Percentiles rank a stretch among this genome's conserved stretches.
Conservation (phyloP, 2,113 vertebrate species). For the Maylandia zebra region DNA sequence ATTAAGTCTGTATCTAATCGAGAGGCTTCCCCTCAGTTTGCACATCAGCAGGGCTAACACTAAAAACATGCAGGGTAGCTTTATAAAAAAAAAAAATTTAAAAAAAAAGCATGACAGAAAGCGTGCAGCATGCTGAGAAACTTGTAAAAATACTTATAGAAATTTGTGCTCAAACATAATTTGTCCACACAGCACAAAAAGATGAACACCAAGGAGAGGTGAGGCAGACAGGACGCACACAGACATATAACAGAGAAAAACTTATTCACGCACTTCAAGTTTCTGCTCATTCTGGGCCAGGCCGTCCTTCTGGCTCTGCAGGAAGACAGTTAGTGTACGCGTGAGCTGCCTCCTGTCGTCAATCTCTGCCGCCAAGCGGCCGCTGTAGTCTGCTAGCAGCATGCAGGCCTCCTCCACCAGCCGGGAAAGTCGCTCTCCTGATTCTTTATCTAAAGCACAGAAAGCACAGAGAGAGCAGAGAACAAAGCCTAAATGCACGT, state of each 20-base stretch:
- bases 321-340: conserved; percentile 87
- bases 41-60: not conserved
- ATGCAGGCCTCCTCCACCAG: conserved; percentile 93
- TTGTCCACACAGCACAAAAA: not conserved
- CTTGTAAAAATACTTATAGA: not conserved
- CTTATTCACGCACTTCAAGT: conserved; percentile 93
- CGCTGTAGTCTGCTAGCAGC: conserved; percentile 97
- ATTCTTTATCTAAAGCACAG: conserved; percentile 66
- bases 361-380: conserved; percentile 95
- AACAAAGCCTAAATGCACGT: conserved; percentile 74
- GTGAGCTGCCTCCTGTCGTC: conserved; percentile 96
- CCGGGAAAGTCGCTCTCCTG: conserved; percentile 67
- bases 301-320: conserved; percentile 94
- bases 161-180: not conserved
- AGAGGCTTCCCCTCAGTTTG: not conserved
- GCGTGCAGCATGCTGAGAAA: not conserved
- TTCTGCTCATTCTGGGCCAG: conserved; percentile 96
- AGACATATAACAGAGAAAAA: not conserved
- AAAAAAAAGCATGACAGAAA: not conserved
- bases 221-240: not conserved
- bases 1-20: not conserved
- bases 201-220: not conserved
- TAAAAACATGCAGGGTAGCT: not conserved
- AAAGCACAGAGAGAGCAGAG: conserved; percentile 70
- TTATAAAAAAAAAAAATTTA: too few relatives aligned